A percentile compares a stretch with the other conserved stretches of the same genome.
phyloP scores from a whole-genome alignment of 2,888 invertebrate species.

The Trachelus iudaicus region DNA sequence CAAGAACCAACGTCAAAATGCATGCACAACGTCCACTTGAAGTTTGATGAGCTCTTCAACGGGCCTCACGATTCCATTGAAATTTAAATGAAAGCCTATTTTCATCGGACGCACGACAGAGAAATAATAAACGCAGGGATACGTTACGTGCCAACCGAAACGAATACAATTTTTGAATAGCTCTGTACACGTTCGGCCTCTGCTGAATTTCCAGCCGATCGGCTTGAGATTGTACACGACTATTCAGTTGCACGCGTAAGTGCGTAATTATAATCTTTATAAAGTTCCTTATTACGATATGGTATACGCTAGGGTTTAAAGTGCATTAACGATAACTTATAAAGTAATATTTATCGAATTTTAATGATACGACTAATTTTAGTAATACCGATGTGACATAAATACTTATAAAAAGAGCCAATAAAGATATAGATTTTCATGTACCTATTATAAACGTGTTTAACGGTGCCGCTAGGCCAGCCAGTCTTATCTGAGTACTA shows the following conservation, averaged over 20 bases:
- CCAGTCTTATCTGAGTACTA: conserved; percentile 9
- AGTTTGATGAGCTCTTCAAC: not conserved
- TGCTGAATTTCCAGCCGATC: not conserved
- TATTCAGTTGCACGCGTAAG: not conserved
- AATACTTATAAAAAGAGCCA: not conserved
- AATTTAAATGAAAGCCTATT: not conserved
- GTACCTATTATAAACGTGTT: not conserved
- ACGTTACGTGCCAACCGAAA: not conserved
- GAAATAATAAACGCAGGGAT: not conserved
- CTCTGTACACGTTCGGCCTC: not conserved
- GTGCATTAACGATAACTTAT: no score
- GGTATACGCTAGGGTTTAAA: no score
- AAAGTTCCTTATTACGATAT: not conserved
- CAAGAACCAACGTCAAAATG: not conserved
- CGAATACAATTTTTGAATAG: not conserved
- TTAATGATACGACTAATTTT: no score
- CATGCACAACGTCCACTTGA: not conserved
- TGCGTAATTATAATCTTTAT: not conserved
- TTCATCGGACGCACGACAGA: not conserved
- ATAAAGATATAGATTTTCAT: not conserved
- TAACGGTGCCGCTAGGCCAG: not conserved
- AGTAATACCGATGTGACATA: not conserved
- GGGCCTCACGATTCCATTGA: not conserved
- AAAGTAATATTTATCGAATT: no score
- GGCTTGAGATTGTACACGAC: not conserved